Evolutionary conservation across 2,888 invertebrate genomes (phyloP).

Genomic region (Nyleta sp.): DNA sequence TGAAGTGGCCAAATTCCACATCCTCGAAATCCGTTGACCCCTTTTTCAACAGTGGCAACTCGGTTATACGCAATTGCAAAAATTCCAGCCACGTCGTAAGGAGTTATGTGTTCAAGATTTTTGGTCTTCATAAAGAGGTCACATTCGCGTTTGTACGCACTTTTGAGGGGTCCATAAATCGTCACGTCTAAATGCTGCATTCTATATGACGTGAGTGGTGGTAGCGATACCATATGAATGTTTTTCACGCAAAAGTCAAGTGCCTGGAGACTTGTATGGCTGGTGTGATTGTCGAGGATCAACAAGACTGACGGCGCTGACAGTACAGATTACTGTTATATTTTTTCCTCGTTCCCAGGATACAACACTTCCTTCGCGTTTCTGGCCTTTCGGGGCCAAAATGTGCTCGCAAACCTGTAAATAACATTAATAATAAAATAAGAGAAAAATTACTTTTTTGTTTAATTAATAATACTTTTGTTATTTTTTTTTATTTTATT

Average conservation of each 20-base stretch:
- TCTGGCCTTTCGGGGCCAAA: slow-evolving; percentile 47
- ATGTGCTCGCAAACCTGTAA: background rate
- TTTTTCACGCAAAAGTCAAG: background rate
- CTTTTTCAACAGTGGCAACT: slow-evolving; percentile 17
- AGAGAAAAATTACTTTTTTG: slow-evolving; percentile 5
- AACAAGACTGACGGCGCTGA: slow-evolving; percentile 74
- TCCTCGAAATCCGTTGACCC: slow-evolving; percentile 13
- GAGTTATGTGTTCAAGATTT: slow-evolving; percentile 23
- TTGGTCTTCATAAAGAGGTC: slow-evolving; percentile 24
- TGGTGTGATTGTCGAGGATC: slow-evolving; percentile 39
- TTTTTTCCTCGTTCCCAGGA: slow-evolving; percentile 26
- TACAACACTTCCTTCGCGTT: slow-evolving; percentile 70
- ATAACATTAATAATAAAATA: background rate
- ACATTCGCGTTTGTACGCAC: slow-evolving; percentile 32
- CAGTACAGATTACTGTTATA: slow-evolving; percentile 42
- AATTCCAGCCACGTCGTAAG: slow-evolving; percentile 22
- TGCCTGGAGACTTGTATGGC: slow-evolving; percentile 21
- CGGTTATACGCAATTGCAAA: slow-evolving; percentile 11
- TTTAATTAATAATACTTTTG: background rate
- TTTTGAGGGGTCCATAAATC: slow-evolving; percentile 47
- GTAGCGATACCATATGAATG: slow-evolving; percentile 43
- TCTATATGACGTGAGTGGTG: slow-evolving; percentile 55
- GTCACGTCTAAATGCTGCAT: slow-evolving; percentile 57
- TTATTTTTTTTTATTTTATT: too few relatives aligned
- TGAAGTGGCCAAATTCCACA: slow-evolving; percentile 18